Percentiles rank a stretch among this genome's conserved stretches.
phyloP scores from a whole-genome alignment of 37 sponge, comb jelly and placozoan species.

The Geodia barretti region DNA sequence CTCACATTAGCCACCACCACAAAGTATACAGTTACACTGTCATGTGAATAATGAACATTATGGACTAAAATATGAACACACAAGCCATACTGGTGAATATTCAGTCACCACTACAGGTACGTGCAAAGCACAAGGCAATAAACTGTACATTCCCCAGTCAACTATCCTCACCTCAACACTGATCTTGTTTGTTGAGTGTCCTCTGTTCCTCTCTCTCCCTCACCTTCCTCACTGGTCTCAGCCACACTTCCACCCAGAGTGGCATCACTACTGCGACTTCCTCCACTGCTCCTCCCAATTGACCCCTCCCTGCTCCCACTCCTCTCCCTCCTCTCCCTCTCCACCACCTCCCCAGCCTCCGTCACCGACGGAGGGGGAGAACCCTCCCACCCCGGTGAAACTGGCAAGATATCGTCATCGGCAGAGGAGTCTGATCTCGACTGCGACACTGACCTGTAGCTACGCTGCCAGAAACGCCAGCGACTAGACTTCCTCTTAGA shows the following conservation, averaged over 20 bases:
- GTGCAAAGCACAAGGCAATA: too few species aligned
- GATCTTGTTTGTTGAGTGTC: too few species aligned
- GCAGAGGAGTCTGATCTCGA: neutral
- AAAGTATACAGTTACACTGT: too few species aligned
- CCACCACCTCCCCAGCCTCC: neutral
- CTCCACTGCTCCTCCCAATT: neutral
- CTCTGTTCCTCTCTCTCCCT: too few species aligned
- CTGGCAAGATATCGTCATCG: constrained; percentile 10
- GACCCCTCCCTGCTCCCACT: neutral
- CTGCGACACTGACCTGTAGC: neutral
- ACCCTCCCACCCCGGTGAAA: neutral
- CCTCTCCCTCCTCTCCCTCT: neutral
- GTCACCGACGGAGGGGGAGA: constrained; percentile 1
- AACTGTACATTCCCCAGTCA: too few species aligned
- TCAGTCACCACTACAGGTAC: too few species aligned
- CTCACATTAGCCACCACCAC: too few species aligned
- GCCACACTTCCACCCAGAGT: neutral
- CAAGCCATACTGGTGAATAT: too few species aligned
- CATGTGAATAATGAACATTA: too few species aligned
- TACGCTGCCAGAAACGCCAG: constrained; percentile 1
- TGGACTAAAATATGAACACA: too few species aligned
- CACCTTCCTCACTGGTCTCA: constrained; percentile 1
- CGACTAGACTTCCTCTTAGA: neutral
- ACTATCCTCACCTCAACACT: too few species aligned
- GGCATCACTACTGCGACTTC: neutral